Evolutionary conservation across 2,797 vertebrate species (phyloP).

Genomic region (Tragopan temminckii): DNA sequence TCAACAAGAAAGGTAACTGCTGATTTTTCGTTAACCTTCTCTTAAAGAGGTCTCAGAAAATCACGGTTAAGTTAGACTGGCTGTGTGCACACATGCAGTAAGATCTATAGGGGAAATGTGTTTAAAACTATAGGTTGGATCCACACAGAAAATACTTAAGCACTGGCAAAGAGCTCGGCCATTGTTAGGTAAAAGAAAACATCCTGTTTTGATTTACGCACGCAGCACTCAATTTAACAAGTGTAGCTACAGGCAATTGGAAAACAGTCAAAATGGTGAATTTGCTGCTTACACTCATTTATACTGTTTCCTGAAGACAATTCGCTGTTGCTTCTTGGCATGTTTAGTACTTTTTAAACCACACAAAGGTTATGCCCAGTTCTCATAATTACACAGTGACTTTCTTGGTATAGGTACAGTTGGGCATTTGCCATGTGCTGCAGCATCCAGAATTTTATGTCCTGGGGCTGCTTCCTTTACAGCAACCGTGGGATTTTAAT

Average conservation of each 20-base stretch:
- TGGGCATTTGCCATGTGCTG: not conserved
- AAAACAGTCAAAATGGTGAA: slow-evolving; percentile 70
- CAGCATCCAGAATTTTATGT: not conserved
- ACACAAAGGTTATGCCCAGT: not conserved
- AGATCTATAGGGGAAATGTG: not conserved
- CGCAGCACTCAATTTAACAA: slow-evolving; percentile 63
- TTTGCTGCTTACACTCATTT: slow-evolving; percentile 42
- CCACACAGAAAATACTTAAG: not conserved
- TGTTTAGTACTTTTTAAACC: not conserved
- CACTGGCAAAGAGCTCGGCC: not conserved
- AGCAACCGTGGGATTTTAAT: not conserved
- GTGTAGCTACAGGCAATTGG: slow-evolving; percentile 69
- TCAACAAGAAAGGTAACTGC: not conserved
- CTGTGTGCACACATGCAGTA: not conserved
- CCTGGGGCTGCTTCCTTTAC: not conserved
- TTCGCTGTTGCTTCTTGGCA: slow-evolving; percentile 51
- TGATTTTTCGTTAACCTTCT: slow-evolving; percentile 23
- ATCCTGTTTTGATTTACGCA: slow-evolving; percentile 69
- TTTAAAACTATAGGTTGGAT: not conserved
- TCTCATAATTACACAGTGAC: not conserved
- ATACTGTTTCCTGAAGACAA: slow-evolving; percentile 48
- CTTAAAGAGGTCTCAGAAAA: slow-evolving; percentile 18
- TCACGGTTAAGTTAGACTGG: not conserved
- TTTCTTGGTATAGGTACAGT: not conserved
- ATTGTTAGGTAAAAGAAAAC: slow-evolving; percentile 32